These are phyloP conservation scores for Hypomecis atomaria DNA, from an alignment of 2,888 invertebrate genomes.

Conservation along the genomic window DNA sequence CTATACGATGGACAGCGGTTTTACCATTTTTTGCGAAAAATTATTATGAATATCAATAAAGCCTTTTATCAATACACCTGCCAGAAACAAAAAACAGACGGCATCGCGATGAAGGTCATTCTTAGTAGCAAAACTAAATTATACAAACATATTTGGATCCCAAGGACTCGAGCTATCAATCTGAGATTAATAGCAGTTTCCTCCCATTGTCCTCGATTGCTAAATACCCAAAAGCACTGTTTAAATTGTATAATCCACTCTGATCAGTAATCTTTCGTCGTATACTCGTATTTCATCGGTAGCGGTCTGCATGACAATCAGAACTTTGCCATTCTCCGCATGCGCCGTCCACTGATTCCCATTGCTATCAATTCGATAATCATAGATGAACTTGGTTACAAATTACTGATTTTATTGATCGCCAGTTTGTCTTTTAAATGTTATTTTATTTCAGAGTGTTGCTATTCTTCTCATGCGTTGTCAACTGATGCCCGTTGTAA, in stretches of 20 bases:
- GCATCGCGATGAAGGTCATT: not conserved
- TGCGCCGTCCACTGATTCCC: not conserved
- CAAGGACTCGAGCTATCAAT: constrained; percentile 3
- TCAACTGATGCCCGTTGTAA: not conserved
- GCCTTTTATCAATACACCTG: too few species aligned
- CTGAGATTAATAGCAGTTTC: constrained; percentile 6
- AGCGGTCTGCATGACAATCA: constrained; percentile 8
- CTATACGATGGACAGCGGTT: too few species aligned
- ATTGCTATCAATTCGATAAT: not conserved
- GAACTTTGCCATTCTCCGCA: not conserved
- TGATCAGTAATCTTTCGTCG: constrained; percentile 7
- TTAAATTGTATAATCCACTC: not conserved
- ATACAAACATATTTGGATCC: constrained; percentile 1
- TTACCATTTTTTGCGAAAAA: too few species aligned
- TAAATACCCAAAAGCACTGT: constrained; percentile 10
- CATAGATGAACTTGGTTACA: not conserved
- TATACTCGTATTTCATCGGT: constrained; percentile 8
- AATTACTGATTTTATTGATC: constrained; percentile 1
- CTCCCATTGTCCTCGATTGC: constrained; percentile 7
- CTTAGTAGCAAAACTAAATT: not conserved
- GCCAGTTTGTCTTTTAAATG: too few species aligned
- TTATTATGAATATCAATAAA: too few species aligned
- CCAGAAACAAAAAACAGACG: not conserved
- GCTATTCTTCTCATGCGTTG: not conserved
- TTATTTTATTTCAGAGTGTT: not conserved